phyloP scores from a whole-genome alignment of 2,888 invertebrate genomes.

The Tanytarsus gracilentus region DNA sequence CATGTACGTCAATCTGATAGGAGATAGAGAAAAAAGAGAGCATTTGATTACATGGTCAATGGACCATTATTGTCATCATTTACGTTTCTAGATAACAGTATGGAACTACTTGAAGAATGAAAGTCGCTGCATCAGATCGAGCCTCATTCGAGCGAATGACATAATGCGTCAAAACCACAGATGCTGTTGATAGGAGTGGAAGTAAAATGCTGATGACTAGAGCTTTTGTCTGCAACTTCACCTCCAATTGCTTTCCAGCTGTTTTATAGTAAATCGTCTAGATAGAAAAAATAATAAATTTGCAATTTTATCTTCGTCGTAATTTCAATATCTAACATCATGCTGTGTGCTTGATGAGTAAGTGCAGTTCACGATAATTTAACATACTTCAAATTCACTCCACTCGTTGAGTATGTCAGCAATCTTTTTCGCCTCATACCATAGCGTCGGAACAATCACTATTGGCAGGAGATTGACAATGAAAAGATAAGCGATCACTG shows the following conservation, averaged over 20 bases:
- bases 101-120: constrained; percentile 47
- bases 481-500: constrained; percentile 65
- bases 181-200: constrained; percentile 53
- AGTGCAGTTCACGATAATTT: neutral
- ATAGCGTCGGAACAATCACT: constrained; percentile 53
- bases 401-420: constrained; percentile 53
- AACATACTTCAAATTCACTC: constrained; percentile 55
- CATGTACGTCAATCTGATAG: constrained; percentile 51
- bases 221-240: constrained; percentile 52
- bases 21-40: neutral
- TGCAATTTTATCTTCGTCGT: constrained; percentile 16
- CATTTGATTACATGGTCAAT: neutral
- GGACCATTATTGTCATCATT: neutral
- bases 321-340: neutral
- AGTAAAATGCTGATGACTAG: constrained; percentile 50
- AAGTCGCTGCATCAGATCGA: constrained; percentile 1
- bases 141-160: constrained; percentile 8
- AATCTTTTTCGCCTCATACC: constrained; percentile 59
- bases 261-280: constrained; percentile 53
- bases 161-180: constrained; percentile 56
- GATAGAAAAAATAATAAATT: constrained; percentile 31
- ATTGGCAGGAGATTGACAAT: constrained; percentile 62
- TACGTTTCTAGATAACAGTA: constrained; percentile 56
- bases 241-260: constrained; percentile 48
- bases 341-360: neutral